Percentiles rank a stretch among this genome's conserved stretches.
phyloP scores from a whole-genome alignment of 92 coral and sea anemone genomes.

The Zoanthus sansibaricus region DNA sequence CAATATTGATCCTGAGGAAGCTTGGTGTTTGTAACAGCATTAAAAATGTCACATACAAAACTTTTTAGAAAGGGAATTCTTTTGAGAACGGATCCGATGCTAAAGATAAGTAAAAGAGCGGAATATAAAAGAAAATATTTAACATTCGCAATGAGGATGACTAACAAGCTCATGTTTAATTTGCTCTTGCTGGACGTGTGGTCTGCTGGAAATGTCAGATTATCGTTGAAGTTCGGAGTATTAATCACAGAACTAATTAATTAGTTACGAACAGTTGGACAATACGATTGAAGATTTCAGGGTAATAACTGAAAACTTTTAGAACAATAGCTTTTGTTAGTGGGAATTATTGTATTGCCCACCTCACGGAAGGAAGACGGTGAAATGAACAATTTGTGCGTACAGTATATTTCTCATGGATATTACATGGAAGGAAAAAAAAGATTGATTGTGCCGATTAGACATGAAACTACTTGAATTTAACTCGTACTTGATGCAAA shows the following conservation, averaged over 20 bases:
- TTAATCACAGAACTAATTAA: slow-evolving; percentile 15
- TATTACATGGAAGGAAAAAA: slow-evolving; percentile 13
- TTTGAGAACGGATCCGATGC: slow-evolving; percentile 27
- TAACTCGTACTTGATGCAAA: background rate
- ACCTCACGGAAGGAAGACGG: slow-evolving; percentile 37
- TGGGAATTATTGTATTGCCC: slow-evolving; percentile 13
- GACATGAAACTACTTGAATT: background rate
- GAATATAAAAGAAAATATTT: background rate
- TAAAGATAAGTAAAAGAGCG: background rate
- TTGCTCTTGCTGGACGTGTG: background rate
- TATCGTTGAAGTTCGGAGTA: background rate
- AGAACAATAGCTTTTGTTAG: slow-evolving; percentile 31
- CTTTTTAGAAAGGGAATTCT: slow-evolving; percentile 6
- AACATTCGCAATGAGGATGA: background rate
- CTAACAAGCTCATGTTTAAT: background rate
- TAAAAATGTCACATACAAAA: slow-evolving; percentile 31
- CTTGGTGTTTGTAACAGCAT: slow-evolving; percentile 25
- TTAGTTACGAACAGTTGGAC: slow-evolving; percentile 17
- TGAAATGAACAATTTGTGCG: background rate
- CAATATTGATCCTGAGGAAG: slow-evolving; percentile 41
- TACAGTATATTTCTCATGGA: background rate
- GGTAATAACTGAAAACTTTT: slow-evolving; percentile 27
- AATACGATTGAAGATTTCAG: background rate
- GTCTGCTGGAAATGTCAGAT: background rate
- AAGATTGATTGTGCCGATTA: background rate